Conservation (phyloP, 2,113 vertebrate species). For the Polypterus bichir region DNA sequence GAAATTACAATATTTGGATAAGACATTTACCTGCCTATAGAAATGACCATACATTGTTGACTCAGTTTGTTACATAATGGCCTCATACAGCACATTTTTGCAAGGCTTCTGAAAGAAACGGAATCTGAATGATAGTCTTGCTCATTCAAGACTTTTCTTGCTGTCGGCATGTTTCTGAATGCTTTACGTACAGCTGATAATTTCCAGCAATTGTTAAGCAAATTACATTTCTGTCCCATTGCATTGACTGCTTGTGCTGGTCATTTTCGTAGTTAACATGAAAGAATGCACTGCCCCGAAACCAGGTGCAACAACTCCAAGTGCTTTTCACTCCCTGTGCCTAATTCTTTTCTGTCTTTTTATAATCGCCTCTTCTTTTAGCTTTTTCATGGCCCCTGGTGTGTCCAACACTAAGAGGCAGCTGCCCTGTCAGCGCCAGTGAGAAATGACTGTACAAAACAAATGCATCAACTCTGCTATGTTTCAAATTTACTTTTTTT, state of each 20-base stretch:
- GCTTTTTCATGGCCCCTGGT: constrained; percentile 48
- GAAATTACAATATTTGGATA: too few species aligned
- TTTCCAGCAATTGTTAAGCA: neutral
- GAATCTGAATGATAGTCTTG: too few species aligned
- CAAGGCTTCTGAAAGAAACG: too few species aligned
- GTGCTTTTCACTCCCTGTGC: constrained; percentile 40
- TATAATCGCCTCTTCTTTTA: constrained; percentile 20
- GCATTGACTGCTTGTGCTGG: neutral
- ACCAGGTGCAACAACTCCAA: constrained; percentile 55
- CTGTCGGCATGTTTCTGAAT: neutral
- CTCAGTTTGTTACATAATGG: too few species aligned
- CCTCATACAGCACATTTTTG: too few species aligned
- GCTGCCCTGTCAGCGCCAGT: constrained; percentile 43
- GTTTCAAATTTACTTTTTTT: constrained; percentile 19
- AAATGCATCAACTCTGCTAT: constrained; percentile 29
- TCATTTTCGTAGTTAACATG: constrained; percentile 19
- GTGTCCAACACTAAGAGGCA: constrained; percentile 52
- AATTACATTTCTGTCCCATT: neutral
- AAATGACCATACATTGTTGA: too few species aligned
- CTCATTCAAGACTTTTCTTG: too few species aligned
- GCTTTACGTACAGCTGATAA: neutral
- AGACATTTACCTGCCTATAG: too few species aligned
- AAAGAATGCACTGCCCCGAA: constrained; percentile 24
- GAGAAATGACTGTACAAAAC: constrained; percentile 43
- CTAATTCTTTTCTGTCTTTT: constrained; percentile 15